Conservation (phyloP, 2,797 vertebrate species). For the Poecile montanus region DNA sequence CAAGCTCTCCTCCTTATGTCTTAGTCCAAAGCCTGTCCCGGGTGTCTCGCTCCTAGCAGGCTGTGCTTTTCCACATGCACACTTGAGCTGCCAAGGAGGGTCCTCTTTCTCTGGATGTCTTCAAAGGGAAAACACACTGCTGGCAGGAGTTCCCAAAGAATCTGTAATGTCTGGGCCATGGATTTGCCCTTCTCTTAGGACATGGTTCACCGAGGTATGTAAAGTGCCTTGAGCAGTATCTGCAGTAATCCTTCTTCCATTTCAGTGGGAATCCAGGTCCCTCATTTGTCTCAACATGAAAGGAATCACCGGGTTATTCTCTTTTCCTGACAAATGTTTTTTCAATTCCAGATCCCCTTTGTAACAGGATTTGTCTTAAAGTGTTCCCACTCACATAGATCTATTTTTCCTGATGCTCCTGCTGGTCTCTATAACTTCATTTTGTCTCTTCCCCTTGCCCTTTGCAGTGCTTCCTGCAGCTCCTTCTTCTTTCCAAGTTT, state of each 20-base stretch:
- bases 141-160: not conserved
- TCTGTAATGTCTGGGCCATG: not conserved
- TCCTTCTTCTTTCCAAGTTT: not conserved
- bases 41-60: accelerated
- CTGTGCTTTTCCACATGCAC: not conserved
- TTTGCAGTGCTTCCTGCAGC: not conserved
- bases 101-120: not conserved
- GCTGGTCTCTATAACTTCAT: not conserved
- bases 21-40: not conserved
- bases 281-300: not conserved
- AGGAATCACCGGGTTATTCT: not conserved
- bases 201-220: not conserved
- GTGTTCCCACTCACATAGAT: not conserved
- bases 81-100: not conserved
- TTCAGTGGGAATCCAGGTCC: not conserved
- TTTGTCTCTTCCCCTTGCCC: not conserved
- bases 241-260: not conserved
- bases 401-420: not conserved
- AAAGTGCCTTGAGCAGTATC: not conserved
- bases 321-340: not conserved
- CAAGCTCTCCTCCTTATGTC: not conserved
- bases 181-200: not conserved
- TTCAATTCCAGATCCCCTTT: not conserved
- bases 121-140: not conserved
- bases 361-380: not conserved